Evolutionary conservation across 2,888 invertebrate species (phyloP), one percentile per base, ranked within the genome.

Genomic region (Platycheirus rosarum): DNA sequence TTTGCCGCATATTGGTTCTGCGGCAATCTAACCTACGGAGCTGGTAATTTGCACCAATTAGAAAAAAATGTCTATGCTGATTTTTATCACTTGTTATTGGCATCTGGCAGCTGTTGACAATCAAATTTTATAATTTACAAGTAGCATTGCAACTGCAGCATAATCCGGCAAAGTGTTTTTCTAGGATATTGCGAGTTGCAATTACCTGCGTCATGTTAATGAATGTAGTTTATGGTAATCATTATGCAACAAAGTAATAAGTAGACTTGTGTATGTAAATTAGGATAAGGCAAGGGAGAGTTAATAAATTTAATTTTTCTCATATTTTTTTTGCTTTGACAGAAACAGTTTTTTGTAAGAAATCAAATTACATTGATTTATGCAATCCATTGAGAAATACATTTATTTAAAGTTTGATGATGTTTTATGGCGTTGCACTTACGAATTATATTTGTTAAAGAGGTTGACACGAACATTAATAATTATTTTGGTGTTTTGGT

Each of bases 21-120:
- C n/a, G 16, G 48, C 8, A 55, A 8, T 16, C 35, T n/a, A 57
- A 65, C 42, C 32, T 11, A 29, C 2, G 13, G 44, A 49, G 6
- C 32, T 13, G 18, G 49, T 71, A 71, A 66, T 53, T 60, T 73
- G 51, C 53, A 71, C 60, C 35, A 77, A 55, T 77, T 77, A 57
- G 49, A 78, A 40, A 65, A 66, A 57, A 70, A 65, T 60, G 18
- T 29, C 20, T 35, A 20, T 20, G 65, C 26, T 65, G 63, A 49
- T 77, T 60, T 49, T 35, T 53, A 42, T 48, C 49, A 42, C 8
- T 70, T 42, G 23, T 23, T 23, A 13, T 46, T 53, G 35, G 23
- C 29, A 18, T 23, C 2, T 35, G 42, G 14, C 26, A 35, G 40
- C 23, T 75, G 60, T 60, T 75, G 53, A 62, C 44, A 60, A 53